Conservation (phyloP, 2,797 vertebrate genomes). For the Gallinago stenura region DNA sequence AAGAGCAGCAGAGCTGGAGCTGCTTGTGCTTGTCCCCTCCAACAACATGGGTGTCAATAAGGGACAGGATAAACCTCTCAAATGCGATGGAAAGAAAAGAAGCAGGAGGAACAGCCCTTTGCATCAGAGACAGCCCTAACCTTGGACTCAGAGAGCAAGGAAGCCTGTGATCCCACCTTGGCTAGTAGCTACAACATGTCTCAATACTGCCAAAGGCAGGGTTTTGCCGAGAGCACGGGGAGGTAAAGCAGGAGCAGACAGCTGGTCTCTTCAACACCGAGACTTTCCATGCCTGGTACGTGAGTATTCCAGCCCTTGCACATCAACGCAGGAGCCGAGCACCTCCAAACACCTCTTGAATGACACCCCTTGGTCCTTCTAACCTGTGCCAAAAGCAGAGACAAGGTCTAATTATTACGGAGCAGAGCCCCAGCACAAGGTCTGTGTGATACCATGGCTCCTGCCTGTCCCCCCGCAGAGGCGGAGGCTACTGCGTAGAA, state of each 20-base stretch:
- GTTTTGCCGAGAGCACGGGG: accelerated
- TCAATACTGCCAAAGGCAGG: neutral
- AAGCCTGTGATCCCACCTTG: neutral
- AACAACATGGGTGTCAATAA: neutral
- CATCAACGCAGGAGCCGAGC: neutral
- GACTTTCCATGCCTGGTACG: neutral
- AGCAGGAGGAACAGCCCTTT: neutral
- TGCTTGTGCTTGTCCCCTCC: neutral
- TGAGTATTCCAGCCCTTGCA: neutral
- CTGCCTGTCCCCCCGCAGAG: neutral
- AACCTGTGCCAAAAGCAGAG: neutral
- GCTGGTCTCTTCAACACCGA: neutral
- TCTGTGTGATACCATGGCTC: neutral
- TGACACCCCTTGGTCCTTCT: neutral
- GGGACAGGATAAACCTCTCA: neutral
- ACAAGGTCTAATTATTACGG: neutral
- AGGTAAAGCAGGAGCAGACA: neutral
- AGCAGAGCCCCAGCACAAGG: neutral
- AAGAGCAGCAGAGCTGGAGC: neutral
- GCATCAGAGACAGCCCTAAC: neutral
- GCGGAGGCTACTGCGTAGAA: neutral
- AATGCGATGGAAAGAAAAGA: neutral
- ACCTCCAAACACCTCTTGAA: neutral
- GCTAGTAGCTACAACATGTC: accelerated
- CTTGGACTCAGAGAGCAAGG: neutral